phyloP scores from a whole-genome alignment of 2,797 vertebrate genomes.

The Craterocephalus amniculus region DNA sequence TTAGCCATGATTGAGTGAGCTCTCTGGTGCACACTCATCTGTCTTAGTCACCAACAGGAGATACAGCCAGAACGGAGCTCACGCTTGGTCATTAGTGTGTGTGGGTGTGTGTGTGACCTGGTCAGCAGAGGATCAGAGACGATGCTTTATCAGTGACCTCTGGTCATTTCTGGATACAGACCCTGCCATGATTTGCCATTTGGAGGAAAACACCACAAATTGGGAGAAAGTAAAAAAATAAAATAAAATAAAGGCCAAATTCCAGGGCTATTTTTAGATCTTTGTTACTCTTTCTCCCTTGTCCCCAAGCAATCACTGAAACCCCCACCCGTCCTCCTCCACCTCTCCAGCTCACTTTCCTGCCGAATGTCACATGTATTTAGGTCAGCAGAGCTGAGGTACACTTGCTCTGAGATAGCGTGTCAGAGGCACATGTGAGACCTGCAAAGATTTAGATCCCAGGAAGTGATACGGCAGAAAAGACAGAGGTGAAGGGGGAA shows the following conservation, averaged over 20 bases:
- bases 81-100: constrained; percentile 56
- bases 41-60: constrained; percentile 72
- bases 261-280: constrained; percentile 65
- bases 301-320: constrained; percentile 69
- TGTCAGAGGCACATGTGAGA: constrained; percentile 57
- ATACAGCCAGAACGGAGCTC: constrained; percentile 43
- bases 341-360: constrained; percentile 58
- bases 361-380: constrained; percentile 75
- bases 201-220: constrained; percentile 55
- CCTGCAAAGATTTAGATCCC: constrained; percentile 58
- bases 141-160: constrained; percentile 68
- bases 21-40: constrained; percentile 63
- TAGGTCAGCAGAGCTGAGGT: constrained; percentile 72
- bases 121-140: constrained; percentile 60
- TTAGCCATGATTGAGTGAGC: constrained; percentile 78
- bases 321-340: constrained; percentile 19
- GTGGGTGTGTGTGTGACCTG: constrained; percentile 51
- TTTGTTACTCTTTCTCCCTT: constrained; percentile 51
- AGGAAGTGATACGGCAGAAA: constrained; percentile 26
- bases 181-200: constrained; percentile 45
- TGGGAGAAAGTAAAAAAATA: constrained; percentile 15
- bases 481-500: constrained; percentile 33
- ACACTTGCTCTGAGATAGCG: constrained; percentile 36
- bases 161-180: constrained; percentile 54
- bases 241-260: constrained; percentile 29